Conservation (phyloP, 1,140 invertebrate genomes). For the Drosophila sulfurigaster region DNA sequence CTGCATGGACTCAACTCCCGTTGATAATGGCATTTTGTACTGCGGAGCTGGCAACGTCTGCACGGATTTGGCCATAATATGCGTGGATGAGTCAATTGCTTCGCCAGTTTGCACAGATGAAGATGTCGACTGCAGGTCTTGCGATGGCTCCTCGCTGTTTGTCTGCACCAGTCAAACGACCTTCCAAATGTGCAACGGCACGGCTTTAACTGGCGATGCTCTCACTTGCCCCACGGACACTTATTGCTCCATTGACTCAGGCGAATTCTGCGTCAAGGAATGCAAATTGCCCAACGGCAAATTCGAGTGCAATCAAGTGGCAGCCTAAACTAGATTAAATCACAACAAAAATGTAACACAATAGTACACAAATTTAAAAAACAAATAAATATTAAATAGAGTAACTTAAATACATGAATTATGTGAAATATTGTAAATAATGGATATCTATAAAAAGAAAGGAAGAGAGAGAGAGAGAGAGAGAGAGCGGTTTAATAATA, state of each 20-base stretch:
- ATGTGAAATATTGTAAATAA: too few species aligned
- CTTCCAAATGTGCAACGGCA: slow-evolving; percentile 61
- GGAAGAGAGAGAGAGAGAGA: too few species aligned
- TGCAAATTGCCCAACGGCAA: slow-evolving; percentile 36
- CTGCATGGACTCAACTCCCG: slow-evolving; percentile 27
- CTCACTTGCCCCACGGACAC: slow-evolving; percentile 49
- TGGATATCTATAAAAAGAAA: too few species aligned
- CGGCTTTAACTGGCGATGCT: neutral
- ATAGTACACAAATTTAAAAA: neutral
- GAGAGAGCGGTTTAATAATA: too few species aligned
- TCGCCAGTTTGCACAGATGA: neutral
- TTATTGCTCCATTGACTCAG: slow-evolving; percentile 54
- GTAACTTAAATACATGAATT: neutral
- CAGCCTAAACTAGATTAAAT: slow-evolving; percentile 10
- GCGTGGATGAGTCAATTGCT: slow-evolving; percentile 10
- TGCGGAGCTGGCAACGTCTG: slow-evolving; percentile 58
- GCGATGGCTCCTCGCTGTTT: slow-evolving; percentile 49
- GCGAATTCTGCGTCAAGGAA: slow-evolving; percentile 60
- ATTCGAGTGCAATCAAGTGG: slow-evolving; percentile 46
- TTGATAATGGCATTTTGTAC: slow-evolving; percentile 2
- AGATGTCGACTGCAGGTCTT: slow-evolving; percentile 37
- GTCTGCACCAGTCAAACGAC: slow-evolving; percentile 75
- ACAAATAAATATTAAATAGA: neutral
- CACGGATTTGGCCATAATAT: slow-evolving; percentile 29
- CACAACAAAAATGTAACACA: neutral